These are phyloP conservation scores for Pimpla rufipes DNA, from an alignment of 2,888 invertebrate species.

Conservation along the genomic window DNA sequence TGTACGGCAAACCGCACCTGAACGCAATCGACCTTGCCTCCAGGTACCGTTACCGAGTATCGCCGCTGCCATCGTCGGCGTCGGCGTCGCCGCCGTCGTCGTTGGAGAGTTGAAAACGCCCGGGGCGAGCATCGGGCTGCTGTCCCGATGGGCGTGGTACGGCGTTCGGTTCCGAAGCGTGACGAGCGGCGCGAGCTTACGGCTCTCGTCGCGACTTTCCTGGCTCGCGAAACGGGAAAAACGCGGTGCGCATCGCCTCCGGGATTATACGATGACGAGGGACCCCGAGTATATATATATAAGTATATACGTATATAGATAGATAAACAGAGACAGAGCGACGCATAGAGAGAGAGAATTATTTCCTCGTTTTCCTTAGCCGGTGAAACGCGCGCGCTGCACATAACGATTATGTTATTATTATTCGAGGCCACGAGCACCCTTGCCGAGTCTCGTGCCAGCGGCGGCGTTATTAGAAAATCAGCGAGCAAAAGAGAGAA, in stretches of 20 bases:
- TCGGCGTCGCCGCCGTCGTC: slow-evolving; percentile 20
- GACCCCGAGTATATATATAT: neutral
- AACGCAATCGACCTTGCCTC: slow-evolving; percentile 56
- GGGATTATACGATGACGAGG: slow-evolving; percentile 28
- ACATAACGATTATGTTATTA: slow-evolving; percentile 58
- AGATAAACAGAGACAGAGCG: slow-evolving; percentile 2
- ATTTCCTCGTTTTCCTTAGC: slow-evolving; percentile 50
- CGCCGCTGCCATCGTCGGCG: slow-evolving; percentile 8
- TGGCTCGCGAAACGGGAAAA: slow-evolving; percentile 42
- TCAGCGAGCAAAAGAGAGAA: slow-evolving; percentile 3
- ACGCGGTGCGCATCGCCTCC: slow-evolving; percentile 28
- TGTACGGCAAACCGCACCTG: slow-evolving; percentile 41
- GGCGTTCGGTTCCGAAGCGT: slow-evolving; percentile 29
- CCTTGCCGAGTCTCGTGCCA: slow-evolving; percentile 31
- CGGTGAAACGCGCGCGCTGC: slow-evolving; percentile 40
- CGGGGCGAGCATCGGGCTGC: neutral
- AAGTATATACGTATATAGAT: neutral
- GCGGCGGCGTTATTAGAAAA: slow-evolving; percentile 36
- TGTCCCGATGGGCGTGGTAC: slow-evolving; percentile 40
- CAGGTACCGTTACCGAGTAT: slow-evolving; percentile 42
- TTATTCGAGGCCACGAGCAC: slow-evolving; percentile 52
- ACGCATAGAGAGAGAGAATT: slow-evolving; percentile 29
- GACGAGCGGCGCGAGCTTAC: slow-evolving; percentile 35
- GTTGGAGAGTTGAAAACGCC: slow-evolving; percentile 18
- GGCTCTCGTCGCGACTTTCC: slow-evolving; percentile 42